Base-by-base conservation (phyloP, 2,113 vertebrate genomes). In the Oenanthe melanoleuca region DNA sequence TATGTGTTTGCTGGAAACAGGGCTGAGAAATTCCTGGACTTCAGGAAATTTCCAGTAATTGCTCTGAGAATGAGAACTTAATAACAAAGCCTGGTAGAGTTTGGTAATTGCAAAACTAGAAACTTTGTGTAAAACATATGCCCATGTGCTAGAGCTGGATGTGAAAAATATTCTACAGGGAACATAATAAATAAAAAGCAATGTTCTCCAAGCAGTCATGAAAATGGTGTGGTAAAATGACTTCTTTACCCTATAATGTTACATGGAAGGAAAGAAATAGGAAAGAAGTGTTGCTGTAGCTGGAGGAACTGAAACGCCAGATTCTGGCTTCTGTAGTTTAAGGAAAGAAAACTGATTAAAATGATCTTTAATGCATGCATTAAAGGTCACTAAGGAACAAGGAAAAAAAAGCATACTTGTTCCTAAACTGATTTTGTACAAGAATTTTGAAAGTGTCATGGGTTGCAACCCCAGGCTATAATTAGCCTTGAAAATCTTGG, bases 401-500 rank as follows among this genome's bases (percentile, higher is more conserved):
- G 80, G 3, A 34, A 49, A 69, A 87, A n/a, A 87, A 87, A 52
- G 3, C 34, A 14, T 59, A 23, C 23, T 73, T 73, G 18, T 11
- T 80, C 79, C 80, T 59, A 63, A 95, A 66, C 42, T 57, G 20
- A 13, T 80, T 93, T 89, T 79, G 56, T 80, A 44, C 60, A 69
- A 69, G 65, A 80, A 85, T 69, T 89, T 80, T 93, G 16, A 12
- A 86, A 77, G 84, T 77, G 77, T 44, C n/a, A 7, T 12, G n/a
- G n/a, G 10, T 74, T 88, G 60, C 65, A 82, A 66, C 19, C 12
- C 50, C 57, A 34, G 63, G 53, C 69, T 94, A 38, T 86, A 78
- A 89, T 88, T 88, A 88, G 60, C 50, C 67, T 55, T 70, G 44
- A 79, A 92, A 88, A 80, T 74, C 71, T 90, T 73, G 57, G 79